Percentiles rank a stretch among this genome's conserved stretches.
Conservation (phyloP, 1,140 invertebrate genomes). For the Matsumurasca onukii region DNA sequence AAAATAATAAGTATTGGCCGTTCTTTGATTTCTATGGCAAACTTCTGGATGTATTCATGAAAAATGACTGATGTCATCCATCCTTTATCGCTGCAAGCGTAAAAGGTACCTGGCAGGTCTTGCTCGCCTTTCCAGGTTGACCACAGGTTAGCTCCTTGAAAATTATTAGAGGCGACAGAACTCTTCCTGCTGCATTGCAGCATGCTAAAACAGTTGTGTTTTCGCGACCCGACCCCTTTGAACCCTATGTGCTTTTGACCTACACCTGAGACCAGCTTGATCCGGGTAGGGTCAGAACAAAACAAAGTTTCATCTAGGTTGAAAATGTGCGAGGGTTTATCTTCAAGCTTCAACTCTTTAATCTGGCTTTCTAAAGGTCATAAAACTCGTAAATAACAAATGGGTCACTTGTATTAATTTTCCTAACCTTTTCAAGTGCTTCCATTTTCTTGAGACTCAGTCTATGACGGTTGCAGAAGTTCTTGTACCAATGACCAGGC, state of each 20-base stretch:
- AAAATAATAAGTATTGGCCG: constrained; percentile 27
- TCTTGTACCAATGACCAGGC: constrained; percentile 1
- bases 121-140: constrained; percentile 21
- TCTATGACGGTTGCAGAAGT: constrained; percentile 13
- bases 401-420: constrained; percentile 32
- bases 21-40: constrained; percentile 24
- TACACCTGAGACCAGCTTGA: constrained; percentile 22
- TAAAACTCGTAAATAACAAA: constrained; percentile 39
- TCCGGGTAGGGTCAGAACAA: constrained; percentile 26
- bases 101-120: constrained; percentile 32
- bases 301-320: constrained; percentile 36
- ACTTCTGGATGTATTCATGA: constrained; percentile 21
- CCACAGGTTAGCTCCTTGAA: constrained; percentile 22
- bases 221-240: constrained; percentile 25
- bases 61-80: constrained; percentile 32
- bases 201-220: constrained; percentile 33
- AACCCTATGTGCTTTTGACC: constrained; percentile 28
- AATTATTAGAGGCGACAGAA: constrained; percentile 31
- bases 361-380: constrained; percentile 25
- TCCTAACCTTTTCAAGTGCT: constrained; percentile 9
- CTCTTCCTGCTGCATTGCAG: constrained; percentile 19
- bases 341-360: constrained; percentile 29
- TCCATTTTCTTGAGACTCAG: constrained; percentile 25
- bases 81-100: constrained; percentile 31
- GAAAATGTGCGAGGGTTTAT: constrained; percentile 34